These are phyloP conservation scores for Xestia rhomboidea DNA, from an alignment of 2,888 invertebrate genomes.

Conservation along the genomic window DNA sequence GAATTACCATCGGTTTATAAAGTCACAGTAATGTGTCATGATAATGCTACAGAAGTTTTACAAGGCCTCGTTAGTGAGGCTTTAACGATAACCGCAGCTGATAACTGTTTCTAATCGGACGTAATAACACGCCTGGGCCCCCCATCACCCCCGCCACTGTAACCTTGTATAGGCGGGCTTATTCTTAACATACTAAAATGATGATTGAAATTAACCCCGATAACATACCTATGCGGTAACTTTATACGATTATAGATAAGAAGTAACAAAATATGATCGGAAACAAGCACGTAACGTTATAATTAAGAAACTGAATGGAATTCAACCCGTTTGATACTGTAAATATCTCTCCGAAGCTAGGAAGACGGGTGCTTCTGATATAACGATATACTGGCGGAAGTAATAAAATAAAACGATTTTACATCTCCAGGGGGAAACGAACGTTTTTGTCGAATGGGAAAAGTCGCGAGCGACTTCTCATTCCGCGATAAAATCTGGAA, in stretches of 20 bases:
- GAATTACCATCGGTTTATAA: conserved; percentile 84
- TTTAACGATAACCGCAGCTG: conserved; percentile 88
- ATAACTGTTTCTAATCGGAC: conserved; percentile 89
- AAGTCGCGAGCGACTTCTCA: conserved; percentile 90
- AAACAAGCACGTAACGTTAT: conserved; percentile 40
- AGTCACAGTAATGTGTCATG: conserved; percentile 82
- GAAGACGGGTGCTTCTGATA: conserved; percentile 83
- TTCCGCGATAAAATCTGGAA: conserved; percentile 90
- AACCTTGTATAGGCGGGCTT: conserved; percentile 36
- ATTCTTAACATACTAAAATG: conserved; percentile 41
- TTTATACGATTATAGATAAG: conserved; percentile 19
- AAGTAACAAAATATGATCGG: conserved; percentile 1
- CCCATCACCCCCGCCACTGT: conserved; percentile 46
- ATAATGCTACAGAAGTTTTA: conserved; percentile 86
- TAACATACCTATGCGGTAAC: conserved; percentile 44
- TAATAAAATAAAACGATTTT: conserved; percentile 91
- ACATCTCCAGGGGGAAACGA: conserved; percentile 89
- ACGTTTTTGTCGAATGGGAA: conserved; percentile 90
- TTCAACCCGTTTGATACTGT: conserved; percentile 76
- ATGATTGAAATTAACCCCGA: conserved; percentile 56
- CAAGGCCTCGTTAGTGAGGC: conserved; percentile 86
- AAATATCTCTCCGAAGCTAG: conserved; percentile 79
- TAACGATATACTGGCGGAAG: conserved; percentile 89
- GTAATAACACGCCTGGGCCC: conserved; percentile 79
- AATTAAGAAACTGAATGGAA: conserved; percentile 46